Evolutionary conservation across 2,888 invertebrate genomes (phyloP), one percentile per base, ranked within the genome.

Genomic region (Polietes domitor): DNA sequence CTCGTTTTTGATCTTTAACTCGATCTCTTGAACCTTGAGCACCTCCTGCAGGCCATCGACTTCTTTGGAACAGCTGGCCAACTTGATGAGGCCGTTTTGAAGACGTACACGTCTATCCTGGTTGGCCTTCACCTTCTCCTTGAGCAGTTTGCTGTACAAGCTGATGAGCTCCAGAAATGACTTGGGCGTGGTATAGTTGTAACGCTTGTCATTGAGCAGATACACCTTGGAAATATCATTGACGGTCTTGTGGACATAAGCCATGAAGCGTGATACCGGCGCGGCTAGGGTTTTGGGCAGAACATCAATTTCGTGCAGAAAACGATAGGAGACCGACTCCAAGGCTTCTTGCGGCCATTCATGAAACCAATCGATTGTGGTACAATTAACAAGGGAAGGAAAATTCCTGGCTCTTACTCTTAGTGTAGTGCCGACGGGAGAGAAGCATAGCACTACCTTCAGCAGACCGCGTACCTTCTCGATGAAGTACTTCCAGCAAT

Each of bases 141-240:
- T 93, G 26, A 97, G 91, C 6, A 97, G 92, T 89, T 96, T 96
- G 0, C 94, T 93, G 89, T 95, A 98, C 5, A 98, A 93, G 12
- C 96, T 94, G 81, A 98, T 98, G 90, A 98, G 97, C 90, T 98
- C 98, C 65, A 99, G 93, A 93, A 98, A 99, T 0, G 97, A 97
- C 93, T 99, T 99, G 0, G 98, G 98, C 0, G 98, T 99, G 0
- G 98, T 98, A 92, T 98, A 98, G 92, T 98, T 98, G 92, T 97
- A 98, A 4, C 98, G 94, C 53, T 95, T 95, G 88, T 98, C 98
- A 89, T 97, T 98, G 86, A 94, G 93, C 85, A 97, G 93, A 92
- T 98, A 98, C 5, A 94, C 91, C 2, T 94, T 93, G 0, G 98
- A 98, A 93, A 97, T 96, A 61, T 95, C 94, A 90, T 98, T 98